A percentile compares a stretch with the other conserved stretches of the same genome.
Evolutionary conservation across 2,888 invertebrate species (phyloP).

Genomic region (Meteorus colon): DNA sequence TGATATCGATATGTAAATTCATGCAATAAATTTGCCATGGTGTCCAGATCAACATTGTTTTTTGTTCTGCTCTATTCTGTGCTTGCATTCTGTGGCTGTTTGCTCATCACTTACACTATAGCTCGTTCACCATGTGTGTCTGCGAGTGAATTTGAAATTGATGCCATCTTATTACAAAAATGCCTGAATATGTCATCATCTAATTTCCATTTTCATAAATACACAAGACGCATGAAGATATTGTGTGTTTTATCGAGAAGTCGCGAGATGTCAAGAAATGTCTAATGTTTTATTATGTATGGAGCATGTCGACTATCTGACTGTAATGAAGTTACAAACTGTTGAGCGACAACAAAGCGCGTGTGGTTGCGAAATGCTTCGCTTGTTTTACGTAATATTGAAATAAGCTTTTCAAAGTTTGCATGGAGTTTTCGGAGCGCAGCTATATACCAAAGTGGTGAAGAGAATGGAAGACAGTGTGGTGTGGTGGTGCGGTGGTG

Average conservation of each 20-base stretch:
- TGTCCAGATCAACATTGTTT: slow-evolving; percentile 27
- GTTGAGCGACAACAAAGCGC: slow-evolving; percentile 47
- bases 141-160: slow-evolving; percentile 49
- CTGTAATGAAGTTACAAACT: slow-evolving; percentile 51
- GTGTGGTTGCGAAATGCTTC: slow-evolving; percentile 42
- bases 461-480: slow-evolving; percentile 45
- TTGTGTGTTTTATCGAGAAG: background rate
- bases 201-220: slow-evolving; percentile 22
- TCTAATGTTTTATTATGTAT: slow-evolving; percentile 23
- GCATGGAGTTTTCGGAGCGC: slow-evolving; percentile 51
- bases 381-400: slow-evolving; percentile 63
- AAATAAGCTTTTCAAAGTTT: slow-evolving; percentile 64
- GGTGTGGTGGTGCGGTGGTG: slow-evolving; percentile 36
- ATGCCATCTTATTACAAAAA: slow-evolving; percentile 30
- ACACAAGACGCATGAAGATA: slow-evolving; percentile 46
- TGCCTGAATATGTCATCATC: too few relatives aligned
- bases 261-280: background rate
- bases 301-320: slow-evolving; percentile 14
- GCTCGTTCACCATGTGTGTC: slow-evolving; percentile 29
- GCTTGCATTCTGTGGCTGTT: slow-evolving; percentile 19
- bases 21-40: slow-evolving; percentile 38
- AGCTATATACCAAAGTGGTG: slow-evolving; percentile 13
- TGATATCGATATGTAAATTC: background rate
- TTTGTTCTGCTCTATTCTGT: background rate
- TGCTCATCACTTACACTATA: slow-evolving; percentile 22